phyloP scores from a whole-genome alignment of 2,888 invertebrate species.

The Spodoptera littoralis region DNA sequence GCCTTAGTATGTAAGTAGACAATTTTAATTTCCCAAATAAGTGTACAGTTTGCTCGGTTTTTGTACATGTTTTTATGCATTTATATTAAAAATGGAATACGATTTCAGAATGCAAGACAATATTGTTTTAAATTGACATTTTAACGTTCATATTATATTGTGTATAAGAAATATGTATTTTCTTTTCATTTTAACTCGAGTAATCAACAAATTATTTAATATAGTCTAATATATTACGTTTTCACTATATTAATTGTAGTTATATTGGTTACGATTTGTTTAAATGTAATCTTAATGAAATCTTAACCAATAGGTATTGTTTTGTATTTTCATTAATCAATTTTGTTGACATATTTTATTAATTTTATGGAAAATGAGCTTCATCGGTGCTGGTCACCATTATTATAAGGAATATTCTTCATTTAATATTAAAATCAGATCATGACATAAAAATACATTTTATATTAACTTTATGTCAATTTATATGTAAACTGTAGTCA shows the following conservation, averaged over 20 bases:
- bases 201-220: neutral
- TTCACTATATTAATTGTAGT: too few relatives aligned
- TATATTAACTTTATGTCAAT: constrained; percentile 19
- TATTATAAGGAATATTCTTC: constrained; percentile 52
- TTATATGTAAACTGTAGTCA: constrained; percentile 30
- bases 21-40: constrained; percentile 60
- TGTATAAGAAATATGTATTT: constrained; percentile 12
- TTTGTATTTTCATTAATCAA: too few relatives aligned
- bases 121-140: constrained; percentile 30
- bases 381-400: constrained; percentile 68
- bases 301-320: too few relatives aligned
- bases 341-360: constrained; percentile 9
- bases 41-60: constrained; percentile 36
- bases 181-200: constrained; percentile 21
- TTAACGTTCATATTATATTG: constrained; percentile 18
- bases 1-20: constrained; percentile 79
- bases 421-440: constrained; percentile 45
- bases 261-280: too few relatives aligned
- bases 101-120: constrained; percentile 63
- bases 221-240: too few relatives aligned
- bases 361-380: constrained; percentile 32
- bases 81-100: constrained; percentile 63
- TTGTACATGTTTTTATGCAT: constrained; percentile 66
- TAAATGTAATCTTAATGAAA: too few relatives aligned
- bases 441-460: constrained; percentile 51